Evolutionary conservation across 2,113 vertebrate species (phyloP), one percentile per base, ranked within the genome.

Genomic region (Psilopogon haemacephalus): DNA sequence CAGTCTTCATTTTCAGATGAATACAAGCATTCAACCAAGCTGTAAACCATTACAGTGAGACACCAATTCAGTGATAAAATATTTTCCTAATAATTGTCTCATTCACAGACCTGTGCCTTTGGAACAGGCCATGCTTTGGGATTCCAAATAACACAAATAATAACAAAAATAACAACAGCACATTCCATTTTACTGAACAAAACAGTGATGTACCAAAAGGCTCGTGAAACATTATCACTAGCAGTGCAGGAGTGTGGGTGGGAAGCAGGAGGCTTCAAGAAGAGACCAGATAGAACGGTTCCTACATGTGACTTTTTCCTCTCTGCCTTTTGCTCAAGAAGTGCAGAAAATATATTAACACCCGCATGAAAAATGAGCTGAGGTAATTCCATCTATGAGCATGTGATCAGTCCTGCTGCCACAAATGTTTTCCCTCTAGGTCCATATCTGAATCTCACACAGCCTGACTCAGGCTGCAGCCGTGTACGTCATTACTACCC

Each of bases 351-450:
- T 76, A 67, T 30, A 78, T 93, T 78, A 93, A 93, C 90, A 91
- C 88, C 76, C 11, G 12, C 84, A 16, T 84, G 93, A 95, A 94
- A 95, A 96, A 94, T 69, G 95, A 96, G 92, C 94, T 95, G 93
- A 94, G 94, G 95, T 95, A 97, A 97, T 96, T 95, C 88, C 83
- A 94, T 78, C 95, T 88, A 84, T 6, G 70, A 95, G 73, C 95
- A 95, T 86, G 93, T 94, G 93, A 92, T 65, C 4, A 0, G 17
- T 79, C 27, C 77, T 1, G 7, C 91, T 96, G 96, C 93, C 92
- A 94, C 80, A 79, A 96, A 95, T 93, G 90, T 94, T 95, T 94
- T 95, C 92, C 92, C 81, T 73, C 92, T 89, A 88, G 93, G 91
- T 95, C 94, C 17, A 6, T 81, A 91, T 94, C 85, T 73, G 86